These are phyloP conservation scores for Malurus melanocephalus DNA, from an alignment of 2,113 vertebrate genomes.

Conservation along the genomic window DNA sequence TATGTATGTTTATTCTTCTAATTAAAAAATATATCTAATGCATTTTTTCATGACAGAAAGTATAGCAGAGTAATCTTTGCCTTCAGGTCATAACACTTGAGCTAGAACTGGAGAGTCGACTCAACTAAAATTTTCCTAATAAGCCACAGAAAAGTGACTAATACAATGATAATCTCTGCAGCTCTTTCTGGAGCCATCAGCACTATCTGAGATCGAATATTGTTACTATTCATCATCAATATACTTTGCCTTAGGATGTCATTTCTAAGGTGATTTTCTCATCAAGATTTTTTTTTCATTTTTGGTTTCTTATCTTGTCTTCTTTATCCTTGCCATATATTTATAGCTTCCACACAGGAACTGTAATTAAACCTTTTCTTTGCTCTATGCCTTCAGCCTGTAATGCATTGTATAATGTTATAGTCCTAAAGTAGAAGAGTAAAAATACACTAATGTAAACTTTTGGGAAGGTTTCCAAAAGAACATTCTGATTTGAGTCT, in stretches of 20 bases:
- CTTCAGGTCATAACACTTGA: neutral
- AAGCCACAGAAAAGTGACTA: neutral
- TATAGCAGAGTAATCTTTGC: neutral
- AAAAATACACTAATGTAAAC: neutral
- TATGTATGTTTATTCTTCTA: neutral
- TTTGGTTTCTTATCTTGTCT: neutral
- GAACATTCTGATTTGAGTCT: neutral
- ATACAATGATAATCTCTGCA: neutral
- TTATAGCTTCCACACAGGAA: conserved; percentile 8
- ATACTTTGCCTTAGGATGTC: conserved; percentile 6
- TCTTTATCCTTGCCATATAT: conserved; percentile 27
- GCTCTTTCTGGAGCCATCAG: conserved; percentile 20
- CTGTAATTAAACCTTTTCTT: conserved; percentile 27
- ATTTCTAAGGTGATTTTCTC: conserved; percentile 34
- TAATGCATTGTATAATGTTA: neutral
- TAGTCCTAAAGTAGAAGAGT: neutral
- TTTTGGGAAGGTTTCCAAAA: conserved; percentile 29
- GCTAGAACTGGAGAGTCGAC: neutral
- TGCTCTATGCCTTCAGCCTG: neutral
- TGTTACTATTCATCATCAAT: conserved; percentile 34
- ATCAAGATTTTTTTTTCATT: neutral
- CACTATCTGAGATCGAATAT: neutral
- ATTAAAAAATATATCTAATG: neutral
- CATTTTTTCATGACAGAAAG: neutral
- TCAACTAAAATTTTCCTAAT: conserved; percentile 1